Evolutionary conservation across 2,888 invertebrate species (phyloP).

Genomic region (Melanotus villosus): DNA sequence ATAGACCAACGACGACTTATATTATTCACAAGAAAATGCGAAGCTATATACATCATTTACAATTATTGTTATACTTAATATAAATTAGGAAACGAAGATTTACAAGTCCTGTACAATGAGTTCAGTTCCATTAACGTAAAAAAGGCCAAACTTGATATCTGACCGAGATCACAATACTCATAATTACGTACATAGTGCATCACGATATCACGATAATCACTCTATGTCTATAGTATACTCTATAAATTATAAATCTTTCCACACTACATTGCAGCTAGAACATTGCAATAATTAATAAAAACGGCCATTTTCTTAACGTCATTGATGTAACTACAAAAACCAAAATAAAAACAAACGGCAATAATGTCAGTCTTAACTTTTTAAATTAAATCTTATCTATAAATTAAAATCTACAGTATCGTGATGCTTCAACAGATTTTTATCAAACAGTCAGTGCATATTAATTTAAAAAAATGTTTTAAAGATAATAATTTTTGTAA

Average conservation of each 20-base stretch:
- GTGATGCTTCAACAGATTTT: constrained; percentile 48
- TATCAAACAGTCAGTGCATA: constrained; percentile 7
- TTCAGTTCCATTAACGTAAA: constrained; percentile 60
- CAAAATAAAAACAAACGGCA: constrained; percentile 21
- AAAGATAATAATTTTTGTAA: constrained; percentile 4
- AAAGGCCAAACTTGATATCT: constrained; percentile 56
- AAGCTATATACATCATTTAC: constrained; percentile 66
- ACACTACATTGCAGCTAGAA: constrained; percentile 48
- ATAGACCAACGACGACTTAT: constrained; percentile 63
- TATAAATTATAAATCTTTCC: constrained; percentile 33
- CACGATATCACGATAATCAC: constrained; percentile 60
- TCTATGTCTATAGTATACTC: constrained; percentile 33
- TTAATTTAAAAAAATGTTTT: constrained; percentile 10
- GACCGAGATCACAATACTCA: constrained; percentile 65
- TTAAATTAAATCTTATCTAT: constrained; percentile 49
- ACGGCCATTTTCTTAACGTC: constrained; percentile 11
- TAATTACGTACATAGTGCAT: constrained; percentile 56
- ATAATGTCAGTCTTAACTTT: constrained; percentile 51
- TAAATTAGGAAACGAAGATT: constrained; percentile 62
- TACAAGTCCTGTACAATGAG: constrained; percentile 61
- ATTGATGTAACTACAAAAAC: constrained; percentile 2
- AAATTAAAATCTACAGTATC: constrained; percentile 35
- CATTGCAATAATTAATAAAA: constrained; percentile 28
- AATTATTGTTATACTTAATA: constrained; percentile 53
- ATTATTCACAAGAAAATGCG: constrained; percentile 61